These are phyloP conservation scores for Ophion ventricosus DNA, from an alignment of 2,888 invertebrate species.

Conservation along the genomic window DNA sequence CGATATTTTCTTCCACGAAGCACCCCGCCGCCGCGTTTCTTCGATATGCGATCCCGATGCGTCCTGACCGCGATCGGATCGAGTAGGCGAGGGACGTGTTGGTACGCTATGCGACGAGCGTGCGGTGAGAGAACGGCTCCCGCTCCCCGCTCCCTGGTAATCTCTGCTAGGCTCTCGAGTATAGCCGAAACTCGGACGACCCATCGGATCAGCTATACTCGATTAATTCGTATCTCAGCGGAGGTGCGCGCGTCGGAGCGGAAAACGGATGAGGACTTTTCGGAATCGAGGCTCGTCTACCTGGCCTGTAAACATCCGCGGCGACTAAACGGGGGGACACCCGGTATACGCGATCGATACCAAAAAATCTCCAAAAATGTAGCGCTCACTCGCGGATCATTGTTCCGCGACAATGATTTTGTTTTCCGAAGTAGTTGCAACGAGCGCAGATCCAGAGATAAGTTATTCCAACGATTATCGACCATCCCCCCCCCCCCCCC, in stretches of 20 bases:
- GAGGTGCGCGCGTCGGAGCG: neutral
- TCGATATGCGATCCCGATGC: no score
- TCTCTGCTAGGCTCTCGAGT: no score
- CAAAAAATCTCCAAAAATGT: neutral
- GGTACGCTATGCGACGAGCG: no score
- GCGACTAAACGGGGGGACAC: neutral
- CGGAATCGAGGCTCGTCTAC: neutral
- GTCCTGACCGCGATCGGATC: no score
- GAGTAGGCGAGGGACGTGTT: neutral
- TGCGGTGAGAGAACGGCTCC: no score
- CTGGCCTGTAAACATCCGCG: neutral
- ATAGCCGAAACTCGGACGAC: no score
- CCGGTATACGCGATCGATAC: neutral
- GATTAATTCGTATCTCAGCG: neutral
- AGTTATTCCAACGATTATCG: neutral
- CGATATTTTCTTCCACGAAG: neutral
- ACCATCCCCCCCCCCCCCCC: neutral
- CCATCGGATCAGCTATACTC: no score
- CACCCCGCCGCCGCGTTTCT: neutral
- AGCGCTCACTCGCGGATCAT: neutral
- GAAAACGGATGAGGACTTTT: neutral
- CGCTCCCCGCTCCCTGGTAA: no score
- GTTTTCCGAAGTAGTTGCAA: neutral
- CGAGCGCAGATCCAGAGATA: neutral
- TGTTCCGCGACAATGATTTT: neutral